Base-by-base conservation (phyloP, 2,797 vertebrate genomes). In the Liasis olivaceus region DNA sequence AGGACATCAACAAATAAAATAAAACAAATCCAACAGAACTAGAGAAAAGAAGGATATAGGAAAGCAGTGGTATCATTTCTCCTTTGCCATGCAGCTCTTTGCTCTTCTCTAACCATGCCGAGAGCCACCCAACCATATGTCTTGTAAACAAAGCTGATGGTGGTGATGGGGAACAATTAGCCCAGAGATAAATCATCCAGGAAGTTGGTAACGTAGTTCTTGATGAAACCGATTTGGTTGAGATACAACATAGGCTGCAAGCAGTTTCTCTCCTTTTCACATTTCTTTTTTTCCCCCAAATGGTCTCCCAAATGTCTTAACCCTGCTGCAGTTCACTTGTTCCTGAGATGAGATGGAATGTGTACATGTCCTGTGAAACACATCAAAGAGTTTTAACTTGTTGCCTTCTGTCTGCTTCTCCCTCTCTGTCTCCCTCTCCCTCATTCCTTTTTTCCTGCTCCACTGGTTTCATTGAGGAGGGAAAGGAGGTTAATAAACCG, bases 401-500 rank as follows among this genome's bases (percentile, higher is more conserved):
- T 93, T n/a, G 51, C 92, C 58, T 60, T 90, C 59, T 93, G 85
- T 84, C 54, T 85, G n/a, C 64, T 90, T 77, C 87, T 88, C 91
- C 59, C 59, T 84, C 81, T 72, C 60, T 72, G 66, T 54, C 85
- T 93, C 89, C 28, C 59, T 81, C 89, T 31, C 63, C 58, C 72
- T 94, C 60, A 51, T 47, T 87, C 56, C 85, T 28, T 4, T 66
- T 84, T 11, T 22, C 85, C 88, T 4, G 5, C 15, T 91, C 93
- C 51, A 88, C 93, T 69, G 36, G 89, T 94, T 85, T 93, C 59
- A 31, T 84, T n/a, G 4, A 92, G 91, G 64, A 91, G 88, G 88
- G 90, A 2, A 90, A 90, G n/a, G 89, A 66, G 54, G 8, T 98
- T 98, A 99, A 96, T 99, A 99, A 97, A 99, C 99, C 22, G 99